Evolutionary conservation across 2,113 vertebrate species (phyloP).

Genomic region (Prolemur simus): DNA sequence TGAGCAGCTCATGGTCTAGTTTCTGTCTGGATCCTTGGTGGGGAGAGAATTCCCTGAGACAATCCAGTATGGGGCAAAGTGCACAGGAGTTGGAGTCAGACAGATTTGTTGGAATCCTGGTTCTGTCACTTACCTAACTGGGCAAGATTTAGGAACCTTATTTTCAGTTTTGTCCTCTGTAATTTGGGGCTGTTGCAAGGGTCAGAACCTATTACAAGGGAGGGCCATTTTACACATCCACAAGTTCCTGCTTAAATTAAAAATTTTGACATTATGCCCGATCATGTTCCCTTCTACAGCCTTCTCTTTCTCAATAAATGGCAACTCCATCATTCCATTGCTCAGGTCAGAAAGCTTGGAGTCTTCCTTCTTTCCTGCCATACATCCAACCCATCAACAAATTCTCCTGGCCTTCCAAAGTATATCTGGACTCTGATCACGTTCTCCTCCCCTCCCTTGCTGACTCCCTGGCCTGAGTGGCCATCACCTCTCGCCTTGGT

Average conservation of each 20-base stretch:
- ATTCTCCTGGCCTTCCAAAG: neutral
- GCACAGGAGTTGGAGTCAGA: neutral
- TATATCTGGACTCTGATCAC: neutral
- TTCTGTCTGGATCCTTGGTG: neutral
- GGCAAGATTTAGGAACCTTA: neutral
- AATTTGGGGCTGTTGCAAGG: neutral
- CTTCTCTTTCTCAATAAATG: neutral
- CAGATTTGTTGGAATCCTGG: neutral
- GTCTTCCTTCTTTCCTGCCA: neutral
- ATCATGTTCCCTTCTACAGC: neutral
- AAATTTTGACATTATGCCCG: neutral
- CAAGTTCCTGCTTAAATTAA: neutral
- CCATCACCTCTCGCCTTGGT: neutral
- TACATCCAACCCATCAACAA: too few species aligned
- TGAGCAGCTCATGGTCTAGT: accelerated
- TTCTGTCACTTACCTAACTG: neutral
- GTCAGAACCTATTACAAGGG: neutral
- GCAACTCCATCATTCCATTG: neutral
- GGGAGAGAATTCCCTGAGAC: neutral
- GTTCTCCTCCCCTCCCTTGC: neutral
- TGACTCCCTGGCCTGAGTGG: neutral
- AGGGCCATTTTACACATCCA: neutral
- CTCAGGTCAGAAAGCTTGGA: neutral
- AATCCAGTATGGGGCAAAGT: neutral
- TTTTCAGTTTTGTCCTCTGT: neutral